These are phyloP conservation scores for Motacilla tschutschensis DNA, from an alignment of 2,113 vertebrate species.

Conservation along the genomic window DNA sequence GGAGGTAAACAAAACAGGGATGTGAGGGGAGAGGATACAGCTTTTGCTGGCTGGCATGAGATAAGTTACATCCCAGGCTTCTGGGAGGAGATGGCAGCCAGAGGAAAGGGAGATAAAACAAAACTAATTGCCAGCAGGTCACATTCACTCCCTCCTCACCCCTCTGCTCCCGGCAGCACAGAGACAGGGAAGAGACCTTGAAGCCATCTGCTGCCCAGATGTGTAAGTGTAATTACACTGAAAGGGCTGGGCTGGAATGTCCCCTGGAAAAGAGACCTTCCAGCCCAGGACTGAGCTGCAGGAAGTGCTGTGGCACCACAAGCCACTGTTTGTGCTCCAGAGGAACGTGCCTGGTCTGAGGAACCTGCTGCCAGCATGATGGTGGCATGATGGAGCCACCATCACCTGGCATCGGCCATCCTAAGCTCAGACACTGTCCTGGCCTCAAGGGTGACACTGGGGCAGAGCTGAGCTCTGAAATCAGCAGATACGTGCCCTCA, in stretches of 20 bases:
- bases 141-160: not conserved
- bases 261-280: not conserved
- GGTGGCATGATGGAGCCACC: too few relatives aligned
- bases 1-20: not conserved
- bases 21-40: not conserved
- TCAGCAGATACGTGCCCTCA: rapidly evolving
- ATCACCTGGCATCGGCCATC: rapidly evolving
- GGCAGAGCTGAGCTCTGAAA: not conserved
- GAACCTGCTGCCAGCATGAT: rapidly evolving
- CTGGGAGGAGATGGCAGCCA: not conserved
- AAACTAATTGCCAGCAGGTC: not conserved
- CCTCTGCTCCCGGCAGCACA: not conserved
- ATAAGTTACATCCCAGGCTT: not conserved
- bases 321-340: rapidly evolving
- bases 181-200: conserved; percentile 27
- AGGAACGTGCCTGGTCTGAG: not conserved
- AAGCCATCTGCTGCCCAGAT: conserved; percentile 58
- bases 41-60: not conserved
- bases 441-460: not conserved
- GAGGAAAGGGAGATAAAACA: not conserved
- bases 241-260: not conserved
- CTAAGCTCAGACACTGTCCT: not conserved
- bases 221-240: conserved; percentile 23
- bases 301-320: not conserved
- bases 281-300: not conserved